Evolutionary conservation across 2,113 vertebrate genomes (phyloP), one percentile per base, ranked within the genome.

Genomic region (Gallinago undulata): DNA sequence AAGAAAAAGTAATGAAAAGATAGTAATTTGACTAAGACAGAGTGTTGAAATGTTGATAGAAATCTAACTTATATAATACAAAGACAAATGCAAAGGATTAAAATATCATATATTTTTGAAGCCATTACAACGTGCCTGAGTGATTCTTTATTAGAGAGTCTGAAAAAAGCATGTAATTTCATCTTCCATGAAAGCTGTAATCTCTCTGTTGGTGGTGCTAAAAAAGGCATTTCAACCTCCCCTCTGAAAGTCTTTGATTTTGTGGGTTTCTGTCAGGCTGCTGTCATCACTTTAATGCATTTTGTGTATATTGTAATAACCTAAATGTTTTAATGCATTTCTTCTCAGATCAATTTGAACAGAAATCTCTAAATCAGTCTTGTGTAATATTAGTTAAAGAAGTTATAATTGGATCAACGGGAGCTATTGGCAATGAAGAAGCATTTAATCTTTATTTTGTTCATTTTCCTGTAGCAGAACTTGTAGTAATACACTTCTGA

Each of bases 111-210:
- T 95, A 80, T 96, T 96, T 95, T 93, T 68, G 53, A 90, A 94
- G 64, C 68, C 57, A 93, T 92, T 94, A 89, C 56, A 81, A 75
- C 82, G 53, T 92, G 80, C 81, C 76, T 64, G 66, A 95, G 86
- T 73, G 76, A 87, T 93, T 92, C 90, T 81, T 86, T 92, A 93
- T 84, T 87, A 93, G 79, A 35, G 33, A 81, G 24, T 86, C 83
- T 94, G 69, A 94, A 88, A 94, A 94, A 94, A 84, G 60, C 73
- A 59, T 93, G 53, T 64, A 90, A 94, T 95, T 96, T 96, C 86
- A 25, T 75, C 80, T 94, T 92, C 69, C 43, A 30, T 2, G 0
- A 90, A 93, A 84, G 92, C 88, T 90, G 85, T 88, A 96, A 88
- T 96, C 63, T 96, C 56, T 85, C 82, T 86, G 59, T 69, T 88